phyloP scores from a whole-genome alignment of 2,888 invertebrate genomes.

The Anarsia innoxiella region DNA sequence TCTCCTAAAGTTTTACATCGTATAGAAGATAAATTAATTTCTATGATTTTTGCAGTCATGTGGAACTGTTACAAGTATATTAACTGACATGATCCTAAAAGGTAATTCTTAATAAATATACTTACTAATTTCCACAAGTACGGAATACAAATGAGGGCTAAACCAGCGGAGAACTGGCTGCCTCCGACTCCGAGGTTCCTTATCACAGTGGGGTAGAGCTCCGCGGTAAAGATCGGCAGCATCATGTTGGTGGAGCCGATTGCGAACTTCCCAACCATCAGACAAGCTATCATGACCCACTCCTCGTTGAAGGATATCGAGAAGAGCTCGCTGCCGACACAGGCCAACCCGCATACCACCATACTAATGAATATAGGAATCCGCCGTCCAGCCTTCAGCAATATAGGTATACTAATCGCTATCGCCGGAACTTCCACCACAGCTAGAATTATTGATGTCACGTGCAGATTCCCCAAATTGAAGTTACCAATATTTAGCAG shows the following conservation, averaged over 20 bases:
- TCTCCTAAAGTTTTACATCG: too few species aligned
- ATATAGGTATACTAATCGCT: constrained; percentile 82
- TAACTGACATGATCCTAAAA: too few species aligned
- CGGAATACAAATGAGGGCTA: constrained; percentile 85
- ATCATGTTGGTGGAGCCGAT: constrained; percentile 87
- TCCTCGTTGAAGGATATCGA: constrained; percentile 71
- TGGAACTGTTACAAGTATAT: too few species aligned
- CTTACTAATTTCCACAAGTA: constrained; percentile 85
- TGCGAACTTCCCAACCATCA: constrained; percentile 87
- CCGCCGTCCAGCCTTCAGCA: constrained; percentile 83
- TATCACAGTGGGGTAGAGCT: constrained; percentile 82
- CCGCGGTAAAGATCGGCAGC: constrained; percentile 84
- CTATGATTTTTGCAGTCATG: too few species aligned
- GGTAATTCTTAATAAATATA: too few species aligned
- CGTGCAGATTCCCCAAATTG: constrained; percentile 83
- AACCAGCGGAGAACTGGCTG: constrained; percentile 84
- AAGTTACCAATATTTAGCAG: constrained; percentile 82
- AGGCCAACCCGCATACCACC: constrained; percentile 80
- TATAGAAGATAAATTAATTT: too few species aligned
- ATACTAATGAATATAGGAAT: constrained; percentile 82
- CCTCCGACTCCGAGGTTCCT: constrained; percentile 83
- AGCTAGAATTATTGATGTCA: constrained; percentile 83
- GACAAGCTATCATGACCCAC: constrained; percentile 82
- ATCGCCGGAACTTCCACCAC: constrained; percentile 87
- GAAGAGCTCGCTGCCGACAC: constrained; percentile 76